Percentiles rank a stretch among this genome's conserved stretches.
phyloP scores from a whole-genome alignment of 2,113 vertebrate genomes.

The Cercopithecus mona region DNA sequence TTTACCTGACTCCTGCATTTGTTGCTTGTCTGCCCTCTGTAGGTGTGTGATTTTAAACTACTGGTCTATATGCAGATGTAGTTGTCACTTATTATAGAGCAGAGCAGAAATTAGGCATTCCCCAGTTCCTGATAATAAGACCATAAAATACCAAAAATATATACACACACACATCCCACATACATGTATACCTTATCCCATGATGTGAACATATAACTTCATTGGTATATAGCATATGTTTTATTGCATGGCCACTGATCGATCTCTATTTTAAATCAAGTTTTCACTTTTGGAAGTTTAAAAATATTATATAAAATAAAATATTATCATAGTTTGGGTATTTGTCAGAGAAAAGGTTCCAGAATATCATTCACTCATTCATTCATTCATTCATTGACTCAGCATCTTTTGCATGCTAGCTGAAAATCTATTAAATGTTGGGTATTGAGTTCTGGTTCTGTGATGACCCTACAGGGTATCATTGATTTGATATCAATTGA shows the following conservation, averaged over 20 bases:
- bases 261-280: not conserved
- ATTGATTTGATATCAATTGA: not conserved
- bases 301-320: not conserved
- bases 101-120: not conserved
- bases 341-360: not conserved
- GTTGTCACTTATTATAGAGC: not conserved
- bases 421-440: not conserved
- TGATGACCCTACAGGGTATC: not conserved
- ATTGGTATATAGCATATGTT: not conserved
- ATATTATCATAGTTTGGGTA: not conserved
- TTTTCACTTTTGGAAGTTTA: not conserved
- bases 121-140: not conserved
- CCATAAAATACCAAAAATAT: not conserved
- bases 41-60: not conserved
- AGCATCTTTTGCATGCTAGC: not conserved
- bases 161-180: not conserved
- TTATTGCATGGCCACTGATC: not conserved
- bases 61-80: not conserved
- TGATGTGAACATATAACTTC: not conserved
- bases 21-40: not conserved
- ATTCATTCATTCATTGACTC: not conserved
- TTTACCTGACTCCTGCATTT: not conserved
- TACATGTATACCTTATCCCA: not conserved
- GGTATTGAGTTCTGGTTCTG: not conserved
- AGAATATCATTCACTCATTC: not conserved